Evolutionary conservation across 2,888 invertebrate species (phyloP).

Genomic region (Blastobasis adustella): DNA sequence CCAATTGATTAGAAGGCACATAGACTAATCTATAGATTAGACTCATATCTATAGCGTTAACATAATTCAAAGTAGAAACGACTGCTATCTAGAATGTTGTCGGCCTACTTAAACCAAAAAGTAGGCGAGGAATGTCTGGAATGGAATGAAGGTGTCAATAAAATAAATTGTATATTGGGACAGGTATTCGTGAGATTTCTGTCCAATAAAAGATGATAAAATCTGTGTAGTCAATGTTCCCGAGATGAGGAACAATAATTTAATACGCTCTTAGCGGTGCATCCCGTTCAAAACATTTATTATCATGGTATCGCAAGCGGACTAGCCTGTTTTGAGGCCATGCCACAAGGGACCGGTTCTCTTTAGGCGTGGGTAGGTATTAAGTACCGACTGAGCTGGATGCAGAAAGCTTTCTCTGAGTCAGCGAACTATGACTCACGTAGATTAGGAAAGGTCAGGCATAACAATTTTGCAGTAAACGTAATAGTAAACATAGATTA

Average conservation of each 20-base stretch:
- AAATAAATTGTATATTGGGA: background rate
- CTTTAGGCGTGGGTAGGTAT: slow-evolving; percentile 15
- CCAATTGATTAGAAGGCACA: too few relatives aligned
- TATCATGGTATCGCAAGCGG: slow-evolving; percentile 9
- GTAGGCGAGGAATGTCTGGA: too few relatives aligned
- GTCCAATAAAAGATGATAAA: background rate
- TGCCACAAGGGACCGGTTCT: slow-evolving; percentile 19
- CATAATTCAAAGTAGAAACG: too few relatives aligned
- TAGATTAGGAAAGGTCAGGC: slow-evolving; percentile 41
- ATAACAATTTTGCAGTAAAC: slow-evolving; percentile 8
- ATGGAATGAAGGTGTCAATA: too few relatives aligned
- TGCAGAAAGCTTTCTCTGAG: slow-evolving; percentile 45
- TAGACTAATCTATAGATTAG: too few relatives aligned
- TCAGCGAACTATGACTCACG: slow-evolving; percentile 54
- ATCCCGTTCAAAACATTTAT: slow-evolving; percentile 10
- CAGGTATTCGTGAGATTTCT: too few relatives aligned
- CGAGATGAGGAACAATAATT: slow-evolving; percentile 6
- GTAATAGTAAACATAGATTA: too few relatives aligned
- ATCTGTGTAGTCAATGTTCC: background rate
- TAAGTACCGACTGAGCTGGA: slow-evolving; percentile 24
- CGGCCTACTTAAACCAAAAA: too few relatives aligned
- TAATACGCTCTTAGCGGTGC: slow-evolving; percentile 3
- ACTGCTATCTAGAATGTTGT: too few relatives aligned
- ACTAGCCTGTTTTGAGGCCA: slow-evolving; percentile 15
- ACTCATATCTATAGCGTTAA: too few relatives aligned